phyloP scores from a whole-genome alignment of 2,113 vertebrate species.

The Cyanoramphus novaezelandiae region DNA sequence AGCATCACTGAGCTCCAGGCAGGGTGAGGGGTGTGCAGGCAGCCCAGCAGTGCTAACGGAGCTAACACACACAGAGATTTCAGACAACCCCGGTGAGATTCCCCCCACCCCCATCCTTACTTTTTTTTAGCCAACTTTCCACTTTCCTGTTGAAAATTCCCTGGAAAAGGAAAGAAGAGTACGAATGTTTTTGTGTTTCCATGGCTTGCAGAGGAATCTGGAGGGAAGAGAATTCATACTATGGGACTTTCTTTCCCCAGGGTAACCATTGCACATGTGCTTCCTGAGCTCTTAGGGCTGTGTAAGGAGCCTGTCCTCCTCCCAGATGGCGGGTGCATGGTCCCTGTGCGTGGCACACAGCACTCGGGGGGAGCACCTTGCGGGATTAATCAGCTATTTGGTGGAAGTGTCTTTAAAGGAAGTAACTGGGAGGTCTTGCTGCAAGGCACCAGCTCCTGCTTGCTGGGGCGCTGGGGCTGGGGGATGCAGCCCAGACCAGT shows the following conservation, averaged over 20 bases:
- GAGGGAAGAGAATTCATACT: neutral
- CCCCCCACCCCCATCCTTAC: neutral
- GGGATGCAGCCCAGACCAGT: neutral
- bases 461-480: neutral
- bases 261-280: rapidly evolving
- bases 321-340: rapidly evolving
- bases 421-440: neutral
- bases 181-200: neutral
- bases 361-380: neutral
- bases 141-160: neutral
- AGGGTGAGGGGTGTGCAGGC: neutral
- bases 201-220: neutral
- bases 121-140: neutral
- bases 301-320: neutral
- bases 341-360: neutral
- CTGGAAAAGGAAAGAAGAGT: neutral
- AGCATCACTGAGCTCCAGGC: neutral
- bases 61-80: rapidly evolving
- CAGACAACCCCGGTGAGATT: neutral
- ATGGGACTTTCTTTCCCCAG: neutral
- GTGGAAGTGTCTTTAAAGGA: neutral
- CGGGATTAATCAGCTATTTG: neutral
- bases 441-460: neutral
- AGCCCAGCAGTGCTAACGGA: neutral
- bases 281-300: neutral